Conservation (phyloP, 2,113 vertebrate species). For the Circaetus gallicus region DNA sequence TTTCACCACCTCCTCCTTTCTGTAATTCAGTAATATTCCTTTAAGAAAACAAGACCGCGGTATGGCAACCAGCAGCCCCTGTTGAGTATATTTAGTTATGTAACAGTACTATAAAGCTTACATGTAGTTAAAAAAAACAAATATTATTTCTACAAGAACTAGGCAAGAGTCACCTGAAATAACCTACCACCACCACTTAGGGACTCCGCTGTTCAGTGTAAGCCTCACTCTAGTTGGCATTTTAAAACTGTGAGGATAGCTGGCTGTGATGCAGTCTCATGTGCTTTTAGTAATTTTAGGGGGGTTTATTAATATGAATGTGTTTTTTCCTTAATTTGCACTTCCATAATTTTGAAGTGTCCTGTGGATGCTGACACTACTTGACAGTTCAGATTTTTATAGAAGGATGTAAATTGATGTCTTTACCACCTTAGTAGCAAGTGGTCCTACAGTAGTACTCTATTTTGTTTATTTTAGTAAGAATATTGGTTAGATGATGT, state of each 20-base stretch:
- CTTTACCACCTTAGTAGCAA: background rate
- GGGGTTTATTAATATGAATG: background rate
- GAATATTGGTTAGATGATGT: background rate
- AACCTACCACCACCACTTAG: background rate
- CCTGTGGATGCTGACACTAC: background rate
- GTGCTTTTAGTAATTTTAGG: background rate
- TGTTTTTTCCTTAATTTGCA: background rate
- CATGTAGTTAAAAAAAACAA: background rate
- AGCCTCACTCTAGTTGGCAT: background rate
- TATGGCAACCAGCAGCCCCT: background rate
- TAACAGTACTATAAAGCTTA: background rate
- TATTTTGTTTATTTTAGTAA: background rate
- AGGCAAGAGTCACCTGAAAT: background rate
- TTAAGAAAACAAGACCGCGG: rapidly evolving
- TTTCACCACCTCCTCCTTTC: background rate
- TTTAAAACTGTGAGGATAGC: background rate
- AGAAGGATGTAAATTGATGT: background rate
- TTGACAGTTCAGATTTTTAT: background rate
- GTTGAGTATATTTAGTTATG: background rate
- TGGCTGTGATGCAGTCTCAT: background rate
- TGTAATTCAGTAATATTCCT: background rate
- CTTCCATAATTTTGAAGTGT: background rate
- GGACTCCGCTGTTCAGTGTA: background rate
- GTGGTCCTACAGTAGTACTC: background rate
- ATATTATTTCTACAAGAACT: background rate